phyloP scores from a whole-genome alignment of 2,888 invertebrate genomes.

The Himalopsyche anomala region DNA sequence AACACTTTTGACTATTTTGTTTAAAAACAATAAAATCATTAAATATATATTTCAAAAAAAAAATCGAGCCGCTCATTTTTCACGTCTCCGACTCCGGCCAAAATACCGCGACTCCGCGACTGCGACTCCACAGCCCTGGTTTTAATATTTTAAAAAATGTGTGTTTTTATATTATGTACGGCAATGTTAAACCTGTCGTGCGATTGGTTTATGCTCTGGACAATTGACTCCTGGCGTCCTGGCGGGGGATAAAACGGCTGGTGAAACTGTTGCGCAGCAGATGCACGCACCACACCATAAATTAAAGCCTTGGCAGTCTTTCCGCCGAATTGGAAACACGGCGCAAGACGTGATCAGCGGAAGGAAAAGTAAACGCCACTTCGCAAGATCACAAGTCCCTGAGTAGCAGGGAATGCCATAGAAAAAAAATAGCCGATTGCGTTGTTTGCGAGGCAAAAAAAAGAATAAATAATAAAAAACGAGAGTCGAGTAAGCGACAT shows the following conservation, averaged over 20 bases:
- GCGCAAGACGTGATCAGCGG: slow-evolving; percentile 2
- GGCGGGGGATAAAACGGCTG: neutral
- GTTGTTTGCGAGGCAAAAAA: slow-evolving; percentile 45
- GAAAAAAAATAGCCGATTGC: slow-evolving; percentile 44
- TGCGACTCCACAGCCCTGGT: too few species aligned
- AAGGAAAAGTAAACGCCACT: slow-evolving; percentile 39
- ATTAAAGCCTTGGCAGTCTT: slow-evolving; percentile 12
- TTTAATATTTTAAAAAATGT: too few species aligned
- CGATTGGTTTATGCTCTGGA: too few species aligned
- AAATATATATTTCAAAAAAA: too few species aligned
- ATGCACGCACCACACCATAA: slow-evolving; percentile 30
- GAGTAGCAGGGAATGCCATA: slow-evolving; percentile 38
- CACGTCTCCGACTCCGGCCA: too few species aligned
- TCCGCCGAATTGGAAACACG: slow-evolving; percentile 12
- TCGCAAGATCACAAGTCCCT: slow-evolving; percentile 37
- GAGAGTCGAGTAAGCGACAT: slow-evolving; percentile 58
- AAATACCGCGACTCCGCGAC: too few species aligned
- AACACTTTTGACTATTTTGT: too few species aligned
- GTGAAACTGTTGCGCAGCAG: neutral
- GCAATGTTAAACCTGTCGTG: too few species aligned
- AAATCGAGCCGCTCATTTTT: too few species aligned
- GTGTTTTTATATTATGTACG: too few species aligned
- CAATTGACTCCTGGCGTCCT: too few species aligned
- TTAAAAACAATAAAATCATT: too few species aligned
- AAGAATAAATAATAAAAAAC: slow-evolving; percentile 51